A percentile compares a stretch with the other conserved stretches of the same genome.
Evolutionary conservation across 1,140 invertebrate genomes (phyloP).

Genomic region (Brachionus asplanchnoidis): DNA sequence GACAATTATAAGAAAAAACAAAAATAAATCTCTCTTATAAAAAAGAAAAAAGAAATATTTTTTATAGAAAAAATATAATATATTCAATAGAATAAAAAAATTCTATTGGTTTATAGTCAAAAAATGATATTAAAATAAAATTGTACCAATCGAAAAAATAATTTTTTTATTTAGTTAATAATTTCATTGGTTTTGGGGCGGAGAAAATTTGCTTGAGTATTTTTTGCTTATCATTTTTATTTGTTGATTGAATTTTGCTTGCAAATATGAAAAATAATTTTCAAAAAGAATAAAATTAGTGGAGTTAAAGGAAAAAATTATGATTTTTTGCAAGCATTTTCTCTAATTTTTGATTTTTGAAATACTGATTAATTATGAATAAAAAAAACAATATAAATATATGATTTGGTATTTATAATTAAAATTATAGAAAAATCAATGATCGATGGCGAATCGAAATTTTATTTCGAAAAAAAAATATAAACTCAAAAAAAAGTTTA

Average conservation of each 20-base stretch:
- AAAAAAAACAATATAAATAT: neutral
- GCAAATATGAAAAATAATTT: neutral
- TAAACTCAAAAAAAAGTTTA: neutral
- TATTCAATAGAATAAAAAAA: neutral
- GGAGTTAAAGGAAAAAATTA: neutral
- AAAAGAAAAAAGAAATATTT: slow-evolving; percentile 18
- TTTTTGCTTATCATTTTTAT: neutral
- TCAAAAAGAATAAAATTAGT: neutral
- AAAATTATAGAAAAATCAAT: neutral
- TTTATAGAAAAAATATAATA: slow-evolving; percentile 11
- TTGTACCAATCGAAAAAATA: neutral
- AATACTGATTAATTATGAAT: neutral
- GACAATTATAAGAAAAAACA: slow-evolving; percentile 6
- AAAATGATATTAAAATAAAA: neutral
- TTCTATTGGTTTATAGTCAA: neutral
- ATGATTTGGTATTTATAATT: slow-evolving; percentile 5
- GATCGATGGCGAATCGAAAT: neutral
- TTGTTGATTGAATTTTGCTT: neutral
- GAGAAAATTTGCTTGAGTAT: neutral
- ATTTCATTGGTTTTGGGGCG: neutral
- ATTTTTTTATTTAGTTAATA: neutral
- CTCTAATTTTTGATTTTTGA: neutral
- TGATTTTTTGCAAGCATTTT: neutral
- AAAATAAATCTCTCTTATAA: neutral
- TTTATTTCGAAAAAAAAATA: neutral